phyloP scores from a whole-genome alignment of 2,113 vertebrate species.

The Chinchilla lanigera region DNA sequence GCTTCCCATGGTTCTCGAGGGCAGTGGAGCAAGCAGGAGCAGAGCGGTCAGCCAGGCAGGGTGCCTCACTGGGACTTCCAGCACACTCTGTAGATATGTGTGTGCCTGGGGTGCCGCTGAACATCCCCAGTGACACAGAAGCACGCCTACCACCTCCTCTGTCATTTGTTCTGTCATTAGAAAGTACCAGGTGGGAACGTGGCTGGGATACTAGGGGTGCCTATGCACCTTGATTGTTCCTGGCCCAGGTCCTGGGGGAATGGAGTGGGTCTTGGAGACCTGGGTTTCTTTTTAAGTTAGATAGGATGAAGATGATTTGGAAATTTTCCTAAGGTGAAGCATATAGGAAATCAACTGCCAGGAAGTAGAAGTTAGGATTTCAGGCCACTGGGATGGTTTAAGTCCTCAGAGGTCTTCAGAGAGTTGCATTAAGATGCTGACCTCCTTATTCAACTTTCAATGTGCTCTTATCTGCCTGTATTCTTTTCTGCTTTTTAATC shows the following conservation, averaged over 20 bases:
- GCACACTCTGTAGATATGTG: background rate
- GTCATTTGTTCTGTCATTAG: background rate
- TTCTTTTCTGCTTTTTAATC: background rate
- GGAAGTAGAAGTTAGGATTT: background rate
- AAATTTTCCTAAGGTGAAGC: background rate
- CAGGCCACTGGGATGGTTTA: background rate
- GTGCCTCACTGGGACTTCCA: background rate
- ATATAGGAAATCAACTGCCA: background rate
- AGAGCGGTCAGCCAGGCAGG: background rate
- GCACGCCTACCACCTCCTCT: too few species aligned
- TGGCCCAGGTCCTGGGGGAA: background rate
- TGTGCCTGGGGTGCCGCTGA: background rate
- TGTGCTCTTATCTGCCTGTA: background rate
- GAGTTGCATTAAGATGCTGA: background rate
- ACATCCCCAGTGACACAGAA: fast-evolving
- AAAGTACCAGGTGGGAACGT: background rate
- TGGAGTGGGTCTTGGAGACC: background rate
- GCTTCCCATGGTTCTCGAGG: fast-evolving
- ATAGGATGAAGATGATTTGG: background rate
- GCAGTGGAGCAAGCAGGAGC: background rate
- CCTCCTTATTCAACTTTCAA: background rate
- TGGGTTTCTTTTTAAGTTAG: background rate
- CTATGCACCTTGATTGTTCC: background rate
- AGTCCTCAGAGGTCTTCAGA: background rate
- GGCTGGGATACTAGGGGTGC: fast-evolving